Evolutionary conservation across 2,888 invertebrate species (phyloP), one percentile per base, ranked within the genome.

Genomic region (Napeogenes inachia): DNA sequence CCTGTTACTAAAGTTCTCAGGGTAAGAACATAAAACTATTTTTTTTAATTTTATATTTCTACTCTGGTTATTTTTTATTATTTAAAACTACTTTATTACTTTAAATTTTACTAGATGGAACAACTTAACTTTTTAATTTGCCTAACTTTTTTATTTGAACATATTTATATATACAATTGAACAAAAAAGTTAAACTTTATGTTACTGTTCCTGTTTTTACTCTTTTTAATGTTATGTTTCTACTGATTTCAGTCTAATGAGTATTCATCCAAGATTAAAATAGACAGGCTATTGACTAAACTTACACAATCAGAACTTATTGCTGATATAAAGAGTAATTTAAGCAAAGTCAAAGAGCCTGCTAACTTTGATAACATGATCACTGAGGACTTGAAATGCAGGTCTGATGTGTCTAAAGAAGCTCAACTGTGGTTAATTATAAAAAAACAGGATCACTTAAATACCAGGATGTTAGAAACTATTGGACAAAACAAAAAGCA

Each of bases 381-480:
- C 3, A 78, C 73, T 65, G 84, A 86, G 59, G 83, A 86, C 13
- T 71, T 87, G 2, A 80, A 75, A 67, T 82, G 80, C 63, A 80
- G 74, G 63, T 56, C 76, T 13, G 81, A 84, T 61, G 76, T 85
- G 32, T 80, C 87, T 8, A 74, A 73, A 58, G 87, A 87, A 61
- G 80, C 79, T 3, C 78, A 79, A 32, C 72, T 88, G 12, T 88
- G 88, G 88, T 75, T 89, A 3, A 73, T 88, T 71, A 73, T 88
- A 2, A 89, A 88, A 64, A 89, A 89, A 70, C 89, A 89, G 71
- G 83, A 87, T 4, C 77, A 85, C 70, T 68, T 89, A 35, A 87
- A 81, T 54, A 78, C 73, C 45, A 84, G 84, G 70, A 73, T 88
- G 5, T 76, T 77, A 71, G 83, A 85, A 46, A 70, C 80, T 60